These are phyloP conservation scores for Clistopyga incitator DNA, from an alignment of 2,888 invertebrate species.

Conservation along the genomic window DNA sequence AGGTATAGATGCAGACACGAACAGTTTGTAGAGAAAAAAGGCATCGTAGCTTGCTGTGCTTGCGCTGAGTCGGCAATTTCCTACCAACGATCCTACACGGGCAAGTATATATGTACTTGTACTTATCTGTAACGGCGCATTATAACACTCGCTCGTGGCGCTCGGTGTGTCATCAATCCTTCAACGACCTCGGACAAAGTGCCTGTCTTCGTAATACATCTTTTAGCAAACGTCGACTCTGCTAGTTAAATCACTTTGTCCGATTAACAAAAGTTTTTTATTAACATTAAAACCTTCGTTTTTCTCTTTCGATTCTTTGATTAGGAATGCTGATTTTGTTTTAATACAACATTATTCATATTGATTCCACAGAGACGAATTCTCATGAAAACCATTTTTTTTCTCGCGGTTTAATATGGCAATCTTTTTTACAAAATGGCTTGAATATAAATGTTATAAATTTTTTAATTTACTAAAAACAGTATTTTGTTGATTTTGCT, in stretches of 20 bases:
- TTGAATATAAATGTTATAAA: too few species aligned
- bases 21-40: slow-evolving; percentile 23
- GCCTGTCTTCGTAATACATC: slow-evolving; percentile 20
- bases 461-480: too few species aligned
- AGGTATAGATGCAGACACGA: slow-evolving; percentile 4
- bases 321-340: neutral
- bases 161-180: slow-evolving; percentile 44
- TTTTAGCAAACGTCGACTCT: neutral
- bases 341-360: neutral
- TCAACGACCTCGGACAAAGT: slow-evolving; percentile 50
- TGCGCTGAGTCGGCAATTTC: slow-evolving; percentile 60
- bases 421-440: too few species aligned
- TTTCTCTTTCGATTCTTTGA: neutral
- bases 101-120: slow-evolving; percentile 25
- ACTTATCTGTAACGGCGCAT: slow-evolving; percentile 19
- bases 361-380: too few species aligned
- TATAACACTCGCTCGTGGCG: slow-evolving; percentile 24
- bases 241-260: neutral
- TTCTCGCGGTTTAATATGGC: too few species aligned
- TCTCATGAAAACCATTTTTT: too few species aligned
- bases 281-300: slow-evolving; percentile 1
- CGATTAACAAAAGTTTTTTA: neutral
- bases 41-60: slow-evolving; percentile 40
- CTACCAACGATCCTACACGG: slow-evolving; percentile 8
- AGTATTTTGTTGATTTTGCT: too few species aligned